A percentile compares a stretch with the other conserved stretches of the same genome.
Conservation (phyloP, 2,113 vertebrate species). For the Lepus timidus region DNA sequence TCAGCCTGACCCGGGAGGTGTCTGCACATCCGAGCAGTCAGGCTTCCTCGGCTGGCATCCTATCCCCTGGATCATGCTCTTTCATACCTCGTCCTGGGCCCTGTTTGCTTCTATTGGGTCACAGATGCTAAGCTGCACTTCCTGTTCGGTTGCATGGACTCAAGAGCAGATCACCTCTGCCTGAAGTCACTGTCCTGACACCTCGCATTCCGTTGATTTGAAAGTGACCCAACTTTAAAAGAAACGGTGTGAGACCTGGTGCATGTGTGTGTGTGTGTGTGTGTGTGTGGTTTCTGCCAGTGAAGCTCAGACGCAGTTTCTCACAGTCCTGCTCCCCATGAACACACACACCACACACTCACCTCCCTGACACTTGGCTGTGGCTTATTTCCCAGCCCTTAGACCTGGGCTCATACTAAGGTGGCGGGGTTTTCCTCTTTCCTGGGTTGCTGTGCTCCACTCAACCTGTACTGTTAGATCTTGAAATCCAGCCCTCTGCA, state of each 20-base stretch:
- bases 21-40: not conserved
- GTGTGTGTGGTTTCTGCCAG: not conserved
- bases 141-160: not conserved
- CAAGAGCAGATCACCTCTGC: not conserved
- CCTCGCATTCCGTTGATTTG: not conserved
- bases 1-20: not conserved
- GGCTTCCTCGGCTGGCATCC: not conserved
- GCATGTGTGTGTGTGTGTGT: too few relatives aligned
- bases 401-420: not conserved
- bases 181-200: not conserved
- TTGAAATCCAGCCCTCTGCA: not conserved
- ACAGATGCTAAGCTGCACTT: not conserved
- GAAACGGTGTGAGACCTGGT: not conserved
- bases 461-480: not conserved
- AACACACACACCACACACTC: not conserved
- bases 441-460: not conserved
- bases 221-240: not conserved
- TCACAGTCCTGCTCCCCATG: accelerated
- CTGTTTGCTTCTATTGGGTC: not conserved
- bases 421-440: not conserved
- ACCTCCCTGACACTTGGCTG: not conserved
- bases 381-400: not conserved
- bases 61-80: not conserved
- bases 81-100: not conserved
- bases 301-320: not conserved